Evolutionary conservation across 2,113 vertebrate species (phyloP).

Genomic region (Sminthopsis crassicaudata): DNA sequence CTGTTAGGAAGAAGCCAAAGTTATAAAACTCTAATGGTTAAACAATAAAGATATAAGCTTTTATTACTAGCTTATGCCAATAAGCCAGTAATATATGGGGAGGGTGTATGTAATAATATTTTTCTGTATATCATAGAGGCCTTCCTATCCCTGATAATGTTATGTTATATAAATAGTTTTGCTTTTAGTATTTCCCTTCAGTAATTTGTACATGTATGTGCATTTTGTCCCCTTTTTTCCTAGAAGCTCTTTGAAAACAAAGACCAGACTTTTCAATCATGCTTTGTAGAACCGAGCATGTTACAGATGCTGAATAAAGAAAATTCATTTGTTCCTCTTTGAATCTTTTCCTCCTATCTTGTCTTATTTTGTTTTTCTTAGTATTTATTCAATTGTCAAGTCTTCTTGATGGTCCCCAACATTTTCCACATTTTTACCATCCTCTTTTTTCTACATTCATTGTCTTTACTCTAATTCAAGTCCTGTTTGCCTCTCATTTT

Average conservation of each 20-base stretch:
- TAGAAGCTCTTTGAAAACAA: not conserved
- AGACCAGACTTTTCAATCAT: not conserved
- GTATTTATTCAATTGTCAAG: not conserved
- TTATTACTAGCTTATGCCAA: not conserved
- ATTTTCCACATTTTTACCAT: not conserved
- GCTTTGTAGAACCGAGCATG: not conserved
- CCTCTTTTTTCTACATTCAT: not conserved
- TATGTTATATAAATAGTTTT: not conserved
- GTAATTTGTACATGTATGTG: not conserved
- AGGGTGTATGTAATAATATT: not conserved
- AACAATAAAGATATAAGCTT: not conserved
- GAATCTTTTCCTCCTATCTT: not conserved
- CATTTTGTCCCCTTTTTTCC: not conserved
- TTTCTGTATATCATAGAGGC: not conserved
- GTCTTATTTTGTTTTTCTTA: not conserved
- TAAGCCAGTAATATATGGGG: not conserved
- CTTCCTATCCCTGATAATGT: not conserved
- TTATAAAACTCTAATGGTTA: not conserved
- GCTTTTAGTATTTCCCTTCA: not conserved
- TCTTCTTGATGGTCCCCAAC: not conserved
- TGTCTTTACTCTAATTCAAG: not conserved
- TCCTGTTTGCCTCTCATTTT: not conserved
- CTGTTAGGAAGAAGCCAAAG: not conserved
- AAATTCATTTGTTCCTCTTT: not conserved
- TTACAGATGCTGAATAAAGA: not conserved